Evolutionary conservation across 2,797 vertebrate species (phyloP), one percentile per base, ranked within the genome.

Genomic region (Phrynocephalus forsythii): DNA sequence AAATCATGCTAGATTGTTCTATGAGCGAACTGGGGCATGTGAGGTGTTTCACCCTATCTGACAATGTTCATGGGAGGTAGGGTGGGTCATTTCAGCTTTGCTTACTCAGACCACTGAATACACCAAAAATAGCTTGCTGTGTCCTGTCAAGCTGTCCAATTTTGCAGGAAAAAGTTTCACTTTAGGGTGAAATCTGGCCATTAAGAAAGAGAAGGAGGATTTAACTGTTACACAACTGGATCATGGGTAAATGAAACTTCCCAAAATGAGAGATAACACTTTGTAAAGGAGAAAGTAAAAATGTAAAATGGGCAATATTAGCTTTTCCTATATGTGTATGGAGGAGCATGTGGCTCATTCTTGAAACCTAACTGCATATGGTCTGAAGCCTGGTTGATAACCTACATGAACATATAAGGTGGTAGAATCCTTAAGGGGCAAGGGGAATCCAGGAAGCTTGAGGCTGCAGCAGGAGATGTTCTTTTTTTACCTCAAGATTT

Each of bases 1-100:
- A 95, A 95, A 94, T 95, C 88, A 93, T 93, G 87, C 92, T 95
- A 84, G 91, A 94, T 94, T 87, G 88, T 86, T 85, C 82, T 95
- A 16, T 92, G 91, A 94, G 89, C 91, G 87, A 96, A 95, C 22
- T 94, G 86, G 94, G 88, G 88, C 94, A 90, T 80, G 63, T 91
- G 86, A 93, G 87, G 91, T 86, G 92, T 79, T 95, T 91, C 84
- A 86, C 33, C n/a, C 33, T 28, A 50, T 84, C 90, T 91, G 86
- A 93, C 91, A 91, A 89, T 73, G 68, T 92, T 92, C 83, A 69
- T 67, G 68, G 82, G 16, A 67, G 68, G 89, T 24, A 66, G 89
- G n/a, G 77, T 77, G 90, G 88, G 30, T 78, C 87, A 92, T 84
- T 91, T 87, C 84, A 91, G 48, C 69, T 78, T 69, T 82, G 73